Base-by-base conservation (phyloP, 1,140 invertebrate genomes). In the Pomacea maculata region DNA sequence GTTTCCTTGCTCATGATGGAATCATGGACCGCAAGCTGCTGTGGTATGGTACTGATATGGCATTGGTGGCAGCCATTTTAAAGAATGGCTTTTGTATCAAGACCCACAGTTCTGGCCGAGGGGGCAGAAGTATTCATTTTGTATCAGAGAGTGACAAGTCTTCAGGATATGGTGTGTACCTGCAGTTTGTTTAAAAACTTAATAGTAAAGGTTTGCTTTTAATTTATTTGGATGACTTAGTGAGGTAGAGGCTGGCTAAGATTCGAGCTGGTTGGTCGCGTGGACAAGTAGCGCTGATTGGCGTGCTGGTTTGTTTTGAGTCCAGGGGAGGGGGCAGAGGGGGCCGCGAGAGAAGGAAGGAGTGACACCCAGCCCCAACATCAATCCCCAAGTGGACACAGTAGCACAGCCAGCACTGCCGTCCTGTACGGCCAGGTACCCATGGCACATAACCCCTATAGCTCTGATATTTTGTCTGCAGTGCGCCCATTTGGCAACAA, bases 31-130 rank as follows among this genome's bases (percentile, higher is more conserved):
- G 92, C 15, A 92, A 92, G 81, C 84, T 93, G 54, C 83, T 93
- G 29, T 93, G 92, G 92, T 92, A 93, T 84, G 92, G 92, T 21
- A 93, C 92, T 21, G 92, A 89, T 85, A 90, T 93, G n/a, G 92
- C 92, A 52, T 92, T 93, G 8, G 92, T 93, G 57, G 91, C 91
- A 11, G 92, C 92, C 80, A 93, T 93, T 75, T 87, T 93, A 75
- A 92, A 92, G 75, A 88, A 87, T 79, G 92, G 92, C 14, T 86
- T 93, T 6, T 86, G 92, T 34, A 93, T 93, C 75, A 92, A 92
- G 92, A 92, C 92, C 11, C 92, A 93, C 86, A 92, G 91, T 85
- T 92, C 92, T 11, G 92, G 92, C 0, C 77, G 91, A 19, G 92
- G 92, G 10, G 92, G 92, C 11, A 86, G 83, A 68, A 92, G 92